These are phyloP conservation scores for Acleris sparsana DNA, from an alignment of 2,888 invertebrate genomes.

Conservation along the genomic window DNA sequence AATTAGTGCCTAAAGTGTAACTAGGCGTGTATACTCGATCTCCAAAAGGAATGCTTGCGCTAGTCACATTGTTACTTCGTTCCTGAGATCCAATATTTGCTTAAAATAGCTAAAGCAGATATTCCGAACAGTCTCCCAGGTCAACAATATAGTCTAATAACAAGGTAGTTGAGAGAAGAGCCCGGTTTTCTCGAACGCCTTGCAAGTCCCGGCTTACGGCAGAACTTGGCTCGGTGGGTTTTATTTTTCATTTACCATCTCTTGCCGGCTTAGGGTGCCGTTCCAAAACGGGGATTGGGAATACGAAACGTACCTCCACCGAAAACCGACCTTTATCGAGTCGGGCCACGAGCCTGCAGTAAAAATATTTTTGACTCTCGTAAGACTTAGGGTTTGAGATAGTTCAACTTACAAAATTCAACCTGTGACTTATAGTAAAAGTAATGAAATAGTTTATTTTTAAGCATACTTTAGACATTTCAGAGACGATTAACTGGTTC, in stretches of 20 bases:
- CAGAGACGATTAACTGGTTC: too few species aligned
- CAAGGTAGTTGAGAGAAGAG: conserved; percentile 51
- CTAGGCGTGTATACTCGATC: too few species aligned
- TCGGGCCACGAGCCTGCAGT: neutral
- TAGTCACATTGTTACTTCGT: neutral
- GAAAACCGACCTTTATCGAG: conserved; percentile 40
- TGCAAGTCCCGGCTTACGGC: conserved; percentile 41
- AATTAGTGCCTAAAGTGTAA: too few species aligned
- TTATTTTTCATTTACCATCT: conserved; percentile 65
- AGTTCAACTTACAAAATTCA: too few species aligned
- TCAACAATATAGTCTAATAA: conserved; percentile 53
- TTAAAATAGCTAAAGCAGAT: conserved; percentile 12
- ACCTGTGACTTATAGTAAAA: too few species aligned
- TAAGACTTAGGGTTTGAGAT: neutral
- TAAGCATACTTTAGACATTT: too few species aligned
- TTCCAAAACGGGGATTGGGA: conserved; percentile 51
- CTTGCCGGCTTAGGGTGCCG: conserved; percentile 52
- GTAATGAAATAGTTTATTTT: too few species aligned
- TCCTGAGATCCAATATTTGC: conserved; percentile 9
- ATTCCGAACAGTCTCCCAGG: conserved; percentile 26
- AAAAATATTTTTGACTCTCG: neutral
- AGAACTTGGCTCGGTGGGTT: conserved; percentile 46
- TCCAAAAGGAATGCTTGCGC: too few species aligned
- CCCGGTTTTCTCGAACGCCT: conserved; percentile 31
- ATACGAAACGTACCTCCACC: conserved; percentile 51